phyloP scores from a whole-genome alignment of 2,113 vertebrate genomes.

The Sciurus niger region DNA sequence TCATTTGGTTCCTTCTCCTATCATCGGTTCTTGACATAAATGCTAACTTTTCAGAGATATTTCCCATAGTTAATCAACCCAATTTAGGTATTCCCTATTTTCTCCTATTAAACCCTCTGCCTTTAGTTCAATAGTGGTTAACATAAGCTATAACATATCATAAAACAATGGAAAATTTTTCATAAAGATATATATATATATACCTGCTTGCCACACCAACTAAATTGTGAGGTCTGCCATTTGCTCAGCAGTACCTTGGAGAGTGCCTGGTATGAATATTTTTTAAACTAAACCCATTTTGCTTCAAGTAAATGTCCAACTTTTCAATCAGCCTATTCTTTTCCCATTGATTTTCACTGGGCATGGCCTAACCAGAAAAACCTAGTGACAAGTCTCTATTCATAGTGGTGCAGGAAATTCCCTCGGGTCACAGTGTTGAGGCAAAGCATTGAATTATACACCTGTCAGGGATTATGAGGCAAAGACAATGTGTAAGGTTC shows the following conservation, averaged over 20 bases:
- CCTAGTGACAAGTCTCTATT: neutral
- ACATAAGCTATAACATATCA: neutral
- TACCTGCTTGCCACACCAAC: too few species aligned
- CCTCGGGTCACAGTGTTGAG: too few species aligned
- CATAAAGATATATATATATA: too few species aligned
- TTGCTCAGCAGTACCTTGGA: neutral
- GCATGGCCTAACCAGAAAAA: neutral
- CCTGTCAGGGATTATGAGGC: rapidly evolving
- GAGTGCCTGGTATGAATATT: neutral
- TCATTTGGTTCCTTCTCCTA: neutral
- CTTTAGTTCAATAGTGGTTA: neutral
- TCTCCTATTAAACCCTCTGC: neutral
- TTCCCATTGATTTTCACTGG: neutral
- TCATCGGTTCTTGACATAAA: neutral
- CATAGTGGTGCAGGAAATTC: neutral
- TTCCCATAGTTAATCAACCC: neutral
- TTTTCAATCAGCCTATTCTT: neutral
- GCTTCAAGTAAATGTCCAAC: neutral
- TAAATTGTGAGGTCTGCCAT: neutral
- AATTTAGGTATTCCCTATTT: neutral
- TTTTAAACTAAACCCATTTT: neutral
- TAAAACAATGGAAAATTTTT: too few species aligned
- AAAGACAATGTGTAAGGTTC: neutral
- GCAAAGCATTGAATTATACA: neutral
- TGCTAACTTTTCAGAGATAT: neutral